Conservation (phyloP, 2,888 invertebrate species). For the Caenorhabditis auriculariae region DNA sequence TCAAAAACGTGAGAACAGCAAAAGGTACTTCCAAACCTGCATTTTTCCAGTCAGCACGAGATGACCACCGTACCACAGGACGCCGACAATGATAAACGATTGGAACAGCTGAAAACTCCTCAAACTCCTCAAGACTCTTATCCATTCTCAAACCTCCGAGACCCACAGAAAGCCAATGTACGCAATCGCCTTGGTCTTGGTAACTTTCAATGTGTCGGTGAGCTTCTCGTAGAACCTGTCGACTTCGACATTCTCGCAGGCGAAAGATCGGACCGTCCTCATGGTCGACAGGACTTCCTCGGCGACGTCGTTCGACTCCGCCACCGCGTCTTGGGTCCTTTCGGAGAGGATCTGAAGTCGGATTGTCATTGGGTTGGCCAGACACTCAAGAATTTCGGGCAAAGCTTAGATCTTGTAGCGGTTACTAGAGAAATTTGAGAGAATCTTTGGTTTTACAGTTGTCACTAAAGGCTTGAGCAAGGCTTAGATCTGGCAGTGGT, state of each 20-base stretch:
- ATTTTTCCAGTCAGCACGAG: conserved; percentile 63
- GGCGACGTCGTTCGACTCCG: conserved; percentile 65
- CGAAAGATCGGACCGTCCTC: conserved; percentile 66
- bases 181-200: conserved; percentile 57
- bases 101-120: conserved; percentile 49
- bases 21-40: conserved; percentile 22
- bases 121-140: no score
- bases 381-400: no score
- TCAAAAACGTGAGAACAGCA: background rate
- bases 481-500: no score
- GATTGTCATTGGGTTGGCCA: no score
- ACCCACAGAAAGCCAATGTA: conserved; percentile 61
- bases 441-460: no score
- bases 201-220: conserved; percentile 52
- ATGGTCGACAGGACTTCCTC: conserved; percentile 66
- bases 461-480: no score
- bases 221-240: conserved; percentile 52
- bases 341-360: conserved; percentile 55
- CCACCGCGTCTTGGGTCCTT: conserved; percentile 65
- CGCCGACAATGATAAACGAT: conserved; percentile 61
- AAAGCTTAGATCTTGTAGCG: no score
- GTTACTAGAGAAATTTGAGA: no score
- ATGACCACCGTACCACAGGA: conserved; percentile 66
- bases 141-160: conserved; percentile 40
- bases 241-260: conserved; percentile 64